Evolutionary conservation across 2,797 vertebrate species (phyloP).

Genomic region (Natrix natrix): DNA sequence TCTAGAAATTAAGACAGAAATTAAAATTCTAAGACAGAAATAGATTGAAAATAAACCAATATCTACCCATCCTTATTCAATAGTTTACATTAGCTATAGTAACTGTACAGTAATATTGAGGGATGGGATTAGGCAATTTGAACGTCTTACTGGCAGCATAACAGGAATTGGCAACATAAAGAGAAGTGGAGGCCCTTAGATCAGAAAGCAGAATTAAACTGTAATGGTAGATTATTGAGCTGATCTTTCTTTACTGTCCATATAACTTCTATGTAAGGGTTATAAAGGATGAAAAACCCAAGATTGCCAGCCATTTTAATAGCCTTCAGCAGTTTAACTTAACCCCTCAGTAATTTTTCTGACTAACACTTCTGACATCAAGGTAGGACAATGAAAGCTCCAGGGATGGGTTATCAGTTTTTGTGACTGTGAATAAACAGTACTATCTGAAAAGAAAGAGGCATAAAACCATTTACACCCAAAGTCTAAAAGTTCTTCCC

Average conservation of each 20-base stretch:
- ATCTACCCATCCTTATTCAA: not conserved
- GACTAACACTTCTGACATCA: not conserved
- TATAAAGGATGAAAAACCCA: not conserved
- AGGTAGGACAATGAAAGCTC: not conserved
- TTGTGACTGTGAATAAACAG: not conserved
- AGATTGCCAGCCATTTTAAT: not conserved
- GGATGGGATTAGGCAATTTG: not conserved
- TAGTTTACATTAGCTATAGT: not conserved
- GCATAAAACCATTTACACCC: not conserved
- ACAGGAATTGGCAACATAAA: not conserved
- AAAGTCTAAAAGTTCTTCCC: not conserved
- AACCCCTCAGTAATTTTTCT: not conserved
- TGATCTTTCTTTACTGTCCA: not conserved
- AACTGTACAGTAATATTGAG: not conserved
- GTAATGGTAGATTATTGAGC: not conserved
- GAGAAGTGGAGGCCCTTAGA: not conserved
- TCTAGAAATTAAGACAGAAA: not conserved
- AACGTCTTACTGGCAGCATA: not conserved
- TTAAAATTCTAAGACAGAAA: not conserved
- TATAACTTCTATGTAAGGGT: not conserved
- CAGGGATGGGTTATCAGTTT: not conserved
- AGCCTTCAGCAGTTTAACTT: not conserved
- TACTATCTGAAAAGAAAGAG: not conserved
- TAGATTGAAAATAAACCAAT: not conserved
- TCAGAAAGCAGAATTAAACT: not conserved